Conservation (phyloP, 2,888 invertebrate genomes). For the Polia nebulosa region DNA sequence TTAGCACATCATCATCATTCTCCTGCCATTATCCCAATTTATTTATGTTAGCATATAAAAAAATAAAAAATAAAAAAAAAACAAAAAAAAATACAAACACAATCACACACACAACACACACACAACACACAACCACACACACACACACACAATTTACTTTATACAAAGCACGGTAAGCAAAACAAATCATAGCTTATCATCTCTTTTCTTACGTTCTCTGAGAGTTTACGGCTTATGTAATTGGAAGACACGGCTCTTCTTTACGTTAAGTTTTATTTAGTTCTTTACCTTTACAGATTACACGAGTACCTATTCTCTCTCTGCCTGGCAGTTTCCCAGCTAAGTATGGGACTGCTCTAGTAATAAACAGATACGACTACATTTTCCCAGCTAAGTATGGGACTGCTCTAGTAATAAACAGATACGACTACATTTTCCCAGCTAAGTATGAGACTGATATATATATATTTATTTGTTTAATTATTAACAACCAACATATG, state of each 20-base stretch:
- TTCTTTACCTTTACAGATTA: slow-evolving; percentile 14
- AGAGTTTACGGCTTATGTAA: slow-evolving; percentile 15
- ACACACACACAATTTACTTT: not conserved
- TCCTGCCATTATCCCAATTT: no score
- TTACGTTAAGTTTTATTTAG: slow-evolving; percentile 28
- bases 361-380: not conserved
- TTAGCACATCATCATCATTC: no score
- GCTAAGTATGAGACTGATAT: no score
- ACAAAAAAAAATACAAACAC: no score
- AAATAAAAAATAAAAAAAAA: no score
- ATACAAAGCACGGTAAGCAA: not conserved
- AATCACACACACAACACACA: no score
- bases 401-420: not conserved
- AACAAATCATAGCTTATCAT: slow-evolving; percentile 14
- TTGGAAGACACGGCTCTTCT: slow-evolving; percentile 7
- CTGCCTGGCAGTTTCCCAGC: not conserved
- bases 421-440: no score
- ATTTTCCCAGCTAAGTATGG: not conserved
- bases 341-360: not conserved
- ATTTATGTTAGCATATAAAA: no score
- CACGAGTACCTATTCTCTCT: slow-evolving; percentile 39
- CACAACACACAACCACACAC: no score
- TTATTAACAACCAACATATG: no score
- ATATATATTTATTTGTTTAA: no score
- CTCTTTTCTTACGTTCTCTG: slow-evolving; percentile 5